Conservation (phyloP, 2,888 invertebrate species). For the Rugalucina vietnamica region DNA sequence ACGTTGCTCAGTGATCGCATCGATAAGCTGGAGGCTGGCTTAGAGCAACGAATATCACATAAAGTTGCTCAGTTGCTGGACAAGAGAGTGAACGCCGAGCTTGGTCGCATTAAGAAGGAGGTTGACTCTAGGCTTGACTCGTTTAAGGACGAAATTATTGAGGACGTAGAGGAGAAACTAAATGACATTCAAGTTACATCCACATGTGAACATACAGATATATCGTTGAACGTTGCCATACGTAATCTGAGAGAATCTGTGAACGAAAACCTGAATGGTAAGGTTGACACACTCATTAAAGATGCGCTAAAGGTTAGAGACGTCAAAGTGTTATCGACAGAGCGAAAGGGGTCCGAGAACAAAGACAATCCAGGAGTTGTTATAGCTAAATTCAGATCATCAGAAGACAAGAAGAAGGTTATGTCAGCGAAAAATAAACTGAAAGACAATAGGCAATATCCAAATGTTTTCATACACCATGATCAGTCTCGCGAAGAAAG, state of each 20-base stretch:
- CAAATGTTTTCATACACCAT: no score
- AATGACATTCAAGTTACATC: background rate
- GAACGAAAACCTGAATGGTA: background rate
- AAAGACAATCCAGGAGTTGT: background rate
- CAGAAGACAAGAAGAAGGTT: background rate
- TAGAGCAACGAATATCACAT: background rate
- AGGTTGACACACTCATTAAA: background rate
- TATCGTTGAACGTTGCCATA: background rate
- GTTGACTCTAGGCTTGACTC: background rate
- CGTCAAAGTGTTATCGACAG: background rate
- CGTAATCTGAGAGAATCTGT: background rate
- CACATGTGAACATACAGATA: background rate
- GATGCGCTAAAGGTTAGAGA: background rate
- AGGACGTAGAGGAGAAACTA: no score
- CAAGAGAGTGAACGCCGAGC: background rate
- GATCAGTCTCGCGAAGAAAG: no score
- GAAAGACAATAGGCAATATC: no score
- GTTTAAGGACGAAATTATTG: no score
- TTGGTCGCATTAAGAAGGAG: slow-evolving; percentile 6
- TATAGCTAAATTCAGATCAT: background rate
- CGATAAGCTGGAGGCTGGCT: background rate
- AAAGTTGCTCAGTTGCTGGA: background rate
- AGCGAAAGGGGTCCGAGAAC: background rate
- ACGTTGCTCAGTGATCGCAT: background rate
- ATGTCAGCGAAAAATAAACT: background rate